These are phyloP conservation scores for Holotrichia oblita DNA, from an alignment of 1,140 invertebrate species.

Conservation along the genomic window DNA sequence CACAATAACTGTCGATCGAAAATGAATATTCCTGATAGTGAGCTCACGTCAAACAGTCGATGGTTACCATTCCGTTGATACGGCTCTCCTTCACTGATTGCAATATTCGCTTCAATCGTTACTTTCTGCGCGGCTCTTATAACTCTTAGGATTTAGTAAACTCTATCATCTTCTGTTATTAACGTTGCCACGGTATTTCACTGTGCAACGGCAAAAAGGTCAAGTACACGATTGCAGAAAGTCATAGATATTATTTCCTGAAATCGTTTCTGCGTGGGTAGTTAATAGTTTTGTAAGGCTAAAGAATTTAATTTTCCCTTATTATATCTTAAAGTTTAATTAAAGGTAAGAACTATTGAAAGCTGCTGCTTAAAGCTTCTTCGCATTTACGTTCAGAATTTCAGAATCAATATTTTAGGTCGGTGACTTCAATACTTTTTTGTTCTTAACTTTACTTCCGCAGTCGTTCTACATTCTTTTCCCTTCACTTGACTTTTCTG, in stretches of 20 bases:
- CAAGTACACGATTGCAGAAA: background rate
- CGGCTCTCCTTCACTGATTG: background rate
- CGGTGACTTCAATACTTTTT: no score
- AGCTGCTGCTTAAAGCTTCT: no score
- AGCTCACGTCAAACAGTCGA: background rate
- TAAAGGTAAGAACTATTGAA: background rate
- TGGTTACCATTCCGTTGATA: background rate
- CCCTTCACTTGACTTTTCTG: no score
- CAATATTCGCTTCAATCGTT: background rate
- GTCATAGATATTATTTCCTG: background rate
- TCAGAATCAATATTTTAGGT: no score
- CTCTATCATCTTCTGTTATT: conserved; percentile 31
- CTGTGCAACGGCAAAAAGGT: background rate
- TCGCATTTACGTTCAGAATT: no score
- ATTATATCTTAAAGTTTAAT: background rate
- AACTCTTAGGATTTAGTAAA: conserved; percentile 4
- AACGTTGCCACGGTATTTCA: conserved; percentile 6
- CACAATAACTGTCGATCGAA: background rate
- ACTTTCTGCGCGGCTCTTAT: conserved; percentile 11
- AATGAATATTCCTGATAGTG: background rate
- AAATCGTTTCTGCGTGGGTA: background rate
- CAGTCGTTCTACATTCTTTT: no score
- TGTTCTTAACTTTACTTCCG: no score
- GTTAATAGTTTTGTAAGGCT: background rate
- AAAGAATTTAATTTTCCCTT: background rate